phyloP scores from a whole-genome alignment of 1,140 invertebrate genomes.

The Nasonia vitripennis region DNA sequence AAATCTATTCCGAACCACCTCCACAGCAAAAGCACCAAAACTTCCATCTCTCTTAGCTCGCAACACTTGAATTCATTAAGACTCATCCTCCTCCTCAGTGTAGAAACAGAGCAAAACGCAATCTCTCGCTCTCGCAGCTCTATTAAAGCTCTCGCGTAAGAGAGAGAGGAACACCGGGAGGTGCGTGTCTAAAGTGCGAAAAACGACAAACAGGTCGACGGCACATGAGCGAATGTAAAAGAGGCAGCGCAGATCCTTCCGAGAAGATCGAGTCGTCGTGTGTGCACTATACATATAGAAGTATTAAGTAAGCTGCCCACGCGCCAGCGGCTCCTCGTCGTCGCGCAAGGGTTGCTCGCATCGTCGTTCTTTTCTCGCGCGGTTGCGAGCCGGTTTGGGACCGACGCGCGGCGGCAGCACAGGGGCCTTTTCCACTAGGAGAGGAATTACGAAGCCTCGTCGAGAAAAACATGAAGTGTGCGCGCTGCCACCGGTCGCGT shows the following conservation, averaged over 20 bases:
- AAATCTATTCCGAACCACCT: background rate
- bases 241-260: background rate
- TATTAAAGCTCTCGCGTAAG: conserved; percentile 4
- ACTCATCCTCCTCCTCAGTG: background rate
- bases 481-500: background rate
- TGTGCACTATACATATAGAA: background rate
- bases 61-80: conserved; percentile 19
- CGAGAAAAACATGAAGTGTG: background rate
- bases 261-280: conserved; percentile 23
- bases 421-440: background rate
- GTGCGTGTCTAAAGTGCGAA: background rate
- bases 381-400: background rate
- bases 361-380: background rate
- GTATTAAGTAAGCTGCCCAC: conserved; percentile 1
- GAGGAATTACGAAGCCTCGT: background rate
- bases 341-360: background rate
- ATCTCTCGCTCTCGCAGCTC: background rate
- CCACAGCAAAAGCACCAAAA: background rate
- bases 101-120: background rate
- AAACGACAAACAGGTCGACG: background rate
- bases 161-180: background rate
- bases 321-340: background rate
- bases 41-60: background rate
- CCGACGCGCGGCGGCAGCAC: background rate
- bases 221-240: background rate